Evolutionary conservation across 2,888 invertebrate genomes (phyloP).

Genomic region (Coremacera marginata): DNA sequence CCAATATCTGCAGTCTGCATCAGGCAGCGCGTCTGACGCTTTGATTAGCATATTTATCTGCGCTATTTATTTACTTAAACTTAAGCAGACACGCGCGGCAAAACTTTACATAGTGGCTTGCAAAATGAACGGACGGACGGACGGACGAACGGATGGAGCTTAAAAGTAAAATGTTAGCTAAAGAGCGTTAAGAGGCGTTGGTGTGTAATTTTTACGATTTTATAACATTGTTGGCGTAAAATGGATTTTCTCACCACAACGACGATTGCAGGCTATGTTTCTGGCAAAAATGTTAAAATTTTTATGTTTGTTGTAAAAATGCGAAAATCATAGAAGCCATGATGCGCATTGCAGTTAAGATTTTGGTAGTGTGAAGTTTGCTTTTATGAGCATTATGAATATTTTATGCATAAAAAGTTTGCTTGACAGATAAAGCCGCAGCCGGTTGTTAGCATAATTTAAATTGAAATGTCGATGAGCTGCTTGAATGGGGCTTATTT

Average conservation of each 20-base stretch:
- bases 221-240: neutral
- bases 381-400: neutral
- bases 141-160: neutral
- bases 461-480: neutral
- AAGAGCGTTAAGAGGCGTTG: neutral
- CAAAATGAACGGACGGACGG: neutral
- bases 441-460: neutral
- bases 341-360: neutral
- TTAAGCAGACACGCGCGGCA: neutral
- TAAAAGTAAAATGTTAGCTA: neutral
- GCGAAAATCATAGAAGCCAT: neutral
- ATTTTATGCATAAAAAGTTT: slow-evolving; percentile 6
- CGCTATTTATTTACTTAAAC: too few relatives aligned
- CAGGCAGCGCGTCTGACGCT: too few relatives aligned
- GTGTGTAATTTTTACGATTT: neutral
- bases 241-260: neutral
- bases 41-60: too few relatives aligned
- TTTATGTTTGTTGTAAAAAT: slow-evolving; percentile 13
- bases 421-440: neutral
- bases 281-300: neutral
- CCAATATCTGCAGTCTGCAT: too few relatives aligned
- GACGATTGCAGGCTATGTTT: neutral
- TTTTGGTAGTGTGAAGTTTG: neutral
- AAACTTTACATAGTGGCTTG: neutral
- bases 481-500: too few relatives aligned